These are phyloP conservation scores for Trichogramma evanescens DNA, from an alignment of 2,888 invertebrate genomes.

Conservation along the genomic window DNA sequence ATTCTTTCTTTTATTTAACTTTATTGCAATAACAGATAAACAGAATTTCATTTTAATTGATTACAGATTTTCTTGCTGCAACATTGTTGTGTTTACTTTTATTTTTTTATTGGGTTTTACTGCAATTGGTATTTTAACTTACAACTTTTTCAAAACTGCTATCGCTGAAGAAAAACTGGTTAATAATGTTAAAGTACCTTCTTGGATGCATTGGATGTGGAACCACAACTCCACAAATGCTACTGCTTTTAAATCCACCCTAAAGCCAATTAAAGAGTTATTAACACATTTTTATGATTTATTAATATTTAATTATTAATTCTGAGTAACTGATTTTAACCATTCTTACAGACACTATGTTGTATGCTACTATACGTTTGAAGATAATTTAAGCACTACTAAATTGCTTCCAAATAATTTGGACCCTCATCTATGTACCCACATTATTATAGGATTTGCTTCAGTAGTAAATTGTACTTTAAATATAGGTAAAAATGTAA, in stretches of 20 bases:
- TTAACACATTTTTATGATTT: neutral
- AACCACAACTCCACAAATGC: slow-evolving; percentile 8
- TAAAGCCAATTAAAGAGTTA: slow-evolving; percentile 17
- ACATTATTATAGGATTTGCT: slow-evolving; percentile 74
- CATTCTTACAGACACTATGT: slow-evolving; percentile 37
- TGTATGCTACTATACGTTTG: slow-evolving; percentile 67
- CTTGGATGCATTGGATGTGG: slow-evolving; percentile 20
- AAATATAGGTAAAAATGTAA: slow-evolving; percentile 46
- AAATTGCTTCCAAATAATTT: slow-evolving; percentile 54
- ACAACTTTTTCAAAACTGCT: slow-evolving; percentile 15
- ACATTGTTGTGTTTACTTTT: slow-evolving; percentile 11
- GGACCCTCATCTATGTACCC: slow-evolving; percentile 71
- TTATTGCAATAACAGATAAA: neutral
- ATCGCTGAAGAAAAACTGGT: slow-evolving; percentile 16
- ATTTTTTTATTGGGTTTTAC: slow-evolving; percentile 17
- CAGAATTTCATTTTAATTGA: neutral
- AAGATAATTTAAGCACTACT: slow-evolving; percentile 35
- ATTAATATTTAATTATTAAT: neutral
- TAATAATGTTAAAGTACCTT: slow-evolving; percentile 16
- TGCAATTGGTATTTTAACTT: slow-evolving; percentile 14
- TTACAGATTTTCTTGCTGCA: slow-evolving; percentile 18
- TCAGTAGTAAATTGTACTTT: slow-evolving; percentile 58
- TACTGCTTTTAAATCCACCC: slow-evolving; percentile 10
- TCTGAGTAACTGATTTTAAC: neutral
- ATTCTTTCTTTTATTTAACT: slow-evolving; percentile 16